These are phyloP conservation scores for Clarias platycephalus DNA, from an alignment of 2,797 vertebrate species.

Conservation along the genomic window DNA sequence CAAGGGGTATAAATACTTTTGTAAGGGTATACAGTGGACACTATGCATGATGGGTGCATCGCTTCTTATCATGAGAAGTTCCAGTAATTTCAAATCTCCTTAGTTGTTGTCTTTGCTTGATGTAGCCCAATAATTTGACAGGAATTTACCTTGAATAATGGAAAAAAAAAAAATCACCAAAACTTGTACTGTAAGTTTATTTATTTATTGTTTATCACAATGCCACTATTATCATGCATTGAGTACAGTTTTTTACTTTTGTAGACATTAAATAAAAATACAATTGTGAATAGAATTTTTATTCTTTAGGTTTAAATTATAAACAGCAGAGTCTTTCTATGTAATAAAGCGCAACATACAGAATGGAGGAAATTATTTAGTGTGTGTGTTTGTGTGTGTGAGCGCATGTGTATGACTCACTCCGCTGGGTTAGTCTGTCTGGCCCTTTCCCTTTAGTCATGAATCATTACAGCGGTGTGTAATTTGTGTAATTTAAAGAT, in stretches of 20 bases:
- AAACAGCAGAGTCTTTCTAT: not conserved
- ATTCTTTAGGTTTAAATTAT: too few relatives aligned
- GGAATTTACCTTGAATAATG: too few relatives aligned
- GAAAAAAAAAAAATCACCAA: too few relatives aligned
- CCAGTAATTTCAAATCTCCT: too few relatives aligned
- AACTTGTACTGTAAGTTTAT: not conserved
- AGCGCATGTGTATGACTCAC: conserved; percentile 4
- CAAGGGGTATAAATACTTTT: too few relatives aligned
- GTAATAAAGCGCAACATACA: not conserved
- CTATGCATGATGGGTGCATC: too few relatives aligned
- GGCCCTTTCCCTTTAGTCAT: conserved; percentile 40
- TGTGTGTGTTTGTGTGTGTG: not conserved
- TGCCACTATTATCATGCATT: too few relatives aligned
- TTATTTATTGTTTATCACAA: not conserved
- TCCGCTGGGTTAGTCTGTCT: conserved; percentile 39
- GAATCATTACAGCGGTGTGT: conserved; percentile 50
- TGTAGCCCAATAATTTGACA: too few relatives aligned
- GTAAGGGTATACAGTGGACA: too few relatives aligned
- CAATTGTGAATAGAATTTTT: too few relatives aligned
- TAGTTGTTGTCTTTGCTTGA: too few relatives aligned
- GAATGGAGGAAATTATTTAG: not conserved
- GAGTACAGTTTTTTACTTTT: not conserved
- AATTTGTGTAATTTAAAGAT: conserved; percentile 52
- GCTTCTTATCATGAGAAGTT: too few relatives aligned
- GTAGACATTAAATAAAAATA: not conserved